Evolutionary conservation across 2,888 invertebrate species (phyloP).

Genomic region (Drosophila tripunctata): DNA sequence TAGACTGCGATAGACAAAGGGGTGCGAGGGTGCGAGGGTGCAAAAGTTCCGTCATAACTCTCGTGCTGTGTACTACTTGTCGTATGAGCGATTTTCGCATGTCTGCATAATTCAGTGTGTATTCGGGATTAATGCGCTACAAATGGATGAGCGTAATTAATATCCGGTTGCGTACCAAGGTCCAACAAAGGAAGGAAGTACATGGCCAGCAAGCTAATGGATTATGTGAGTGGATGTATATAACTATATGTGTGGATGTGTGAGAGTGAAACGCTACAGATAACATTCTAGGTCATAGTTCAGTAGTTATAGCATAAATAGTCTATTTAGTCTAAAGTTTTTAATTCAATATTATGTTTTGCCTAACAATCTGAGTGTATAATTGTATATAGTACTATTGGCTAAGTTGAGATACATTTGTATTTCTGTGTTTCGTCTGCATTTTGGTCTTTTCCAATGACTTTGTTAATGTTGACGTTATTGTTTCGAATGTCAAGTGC

Average conservation of each 20-base stretch:
- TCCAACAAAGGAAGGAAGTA: not conserved
- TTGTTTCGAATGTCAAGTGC: conserved; percentile 72
- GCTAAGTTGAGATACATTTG: conserved; percentile 3
- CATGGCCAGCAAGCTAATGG: conserved; percentile 46
- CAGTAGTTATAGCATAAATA: too few relatives aligned
- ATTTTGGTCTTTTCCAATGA: conserved; percentile 17
- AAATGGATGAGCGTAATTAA: conserved; percentile 69
- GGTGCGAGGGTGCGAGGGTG: too few relatives aligned
- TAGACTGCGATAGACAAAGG: conserved; percentile 17
- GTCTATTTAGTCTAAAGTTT: not conserved
- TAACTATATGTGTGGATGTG: not conserved
- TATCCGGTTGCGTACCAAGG: conserved; percentile 49
- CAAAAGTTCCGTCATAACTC: conserved; percentile 31
- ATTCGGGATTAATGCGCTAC: conserved; percentile 52
- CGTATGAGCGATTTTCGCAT: conserved; percentile 55
- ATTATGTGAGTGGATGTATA: conserved; percentile 26
- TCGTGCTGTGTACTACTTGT: conserved; percentile 35
- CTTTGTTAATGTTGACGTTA: conserved; percentile 49
- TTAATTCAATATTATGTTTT: conserved; percentile 1
- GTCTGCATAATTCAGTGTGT: conserved; percentile 54
- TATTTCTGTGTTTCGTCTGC: not conserved
- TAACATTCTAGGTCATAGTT: conserved; percentile 15
- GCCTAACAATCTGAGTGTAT: conserved; percentile 4
- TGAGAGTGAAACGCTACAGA: conserved; percentile 9
- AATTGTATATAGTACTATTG: not conserved